phyloP scores from a whole-genome alignment of 1,140 invertebrate species.

The Papilio aristodemus region DNA sequence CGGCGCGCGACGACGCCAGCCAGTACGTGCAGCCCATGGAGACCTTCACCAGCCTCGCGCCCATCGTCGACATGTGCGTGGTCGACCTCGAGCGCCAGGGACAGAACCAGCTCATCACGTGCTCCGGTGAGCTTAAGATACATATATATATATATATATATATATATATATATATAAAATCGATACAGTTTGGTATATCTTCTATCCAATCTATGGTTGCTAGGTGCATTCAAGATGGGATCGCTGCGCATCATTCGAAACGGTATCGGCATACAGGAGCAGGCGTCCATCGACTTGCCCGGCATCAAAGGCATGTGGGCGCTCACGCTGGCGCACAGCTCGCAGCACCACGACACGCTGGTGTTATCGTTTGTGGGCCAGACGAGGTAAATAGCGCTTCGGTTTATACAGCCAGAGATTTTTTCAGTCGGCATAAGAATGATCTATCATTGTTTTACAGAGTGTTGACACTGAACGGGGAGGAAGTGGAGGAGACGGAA shows the following conservation, averaged over 20 bases:
- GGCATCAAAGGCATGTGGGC: slow-evolving; percentile 99
- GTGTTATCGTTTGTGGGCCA: slow-evolving; percentile 97
- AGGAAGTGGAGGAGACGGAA: slow-evolving; percentile 98
- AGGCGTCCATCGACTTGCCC: slow-evolving; percentile 97
- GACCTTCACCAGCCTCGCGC: slow-evolving; percentile 97
- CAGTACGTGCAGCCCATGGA: slow-evolving; percentile 97
- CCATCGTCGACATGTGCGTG: slow-evolving; percentile 98
- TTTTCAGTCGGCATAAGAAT: no score
- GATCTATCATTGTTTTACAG: slow-evolving; percentile 78
- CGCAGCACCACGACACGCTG: slow-evolving; percentile 89
- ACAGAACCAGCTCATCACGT: slow-evolving; percentile 98
- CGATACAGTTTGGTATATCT: no score
- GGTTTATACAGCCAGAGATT: not conserved
- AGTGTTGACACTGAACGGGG: slow-evolving; percentile 92
- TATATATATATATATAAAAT: no score
- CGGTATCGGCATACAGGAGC: slow-evolving; percentile 98
- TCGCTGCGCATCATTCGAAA: slow-evolving; percentile 98
- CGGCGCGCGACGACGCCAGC: slow-evolving; percentile 90
- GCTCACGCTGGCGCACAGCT: slow-evolving; percentile 86
- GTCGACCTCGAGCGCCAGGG: slow-evolving; percentile 98
- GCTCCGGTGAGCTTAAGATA: slow-evolving; percentile 86
- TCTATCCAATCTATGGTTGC: no score
- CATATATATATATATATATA: no score
- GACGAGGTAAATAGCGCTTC: slow-evolving; percentile 82
- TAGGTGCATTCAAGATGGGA: slow-evolving; percentile 97